Conservation (phyloP, 2,113 vertebrate species). For the Acrocephalus kingi region DNA sequence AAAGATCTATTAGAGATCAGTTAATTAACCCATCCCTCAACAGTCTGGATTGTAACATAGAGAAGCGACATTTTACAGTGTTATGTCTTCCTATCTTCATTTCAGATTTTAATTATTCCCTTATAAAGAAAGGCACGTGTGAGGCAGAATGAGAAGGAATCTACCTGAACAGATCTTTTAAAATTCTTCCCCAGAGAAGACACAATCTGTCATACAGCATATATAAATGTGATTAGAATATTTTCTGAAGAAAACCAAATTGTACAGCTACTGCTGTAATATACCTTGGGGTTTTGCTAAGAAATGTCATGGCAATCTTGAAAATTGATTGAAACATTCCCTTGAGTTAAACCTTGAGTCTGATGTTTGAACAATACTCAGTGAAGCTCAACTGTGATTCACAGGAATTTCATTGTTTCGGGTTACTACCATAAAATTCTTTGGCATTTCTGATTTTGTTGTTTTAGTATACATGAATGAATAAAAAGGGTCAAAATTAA, state of each 20-base stretch:
- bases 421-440: background rate
- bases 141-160: background rate
- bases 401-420: background rate
- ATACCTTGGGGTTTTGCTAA: conserved; percentile 6
- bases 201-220: background rate
- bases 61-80: background rate
- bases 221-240: conserved; percentile 19
- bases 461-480: background rate
- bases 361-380: background rate
- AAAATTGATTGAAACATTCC: conserved; percentile 15
- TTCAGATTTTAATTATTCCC: background rate
- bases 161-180: background rate
- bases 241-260: conserved; percentile 30
- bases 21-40: background rate
- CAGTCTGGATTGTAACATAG: background rate
- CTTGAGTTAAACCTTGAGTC: background rate
- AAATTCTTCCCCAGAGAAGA: background rate
- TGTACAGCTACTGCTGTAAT: background rate
- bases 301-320: conserved; percentile 10
- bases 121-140: background rate
- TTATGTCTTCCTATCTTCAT: background rate
- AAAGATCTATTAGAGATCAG: background rate
- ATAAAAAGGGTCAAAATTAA: background rate
- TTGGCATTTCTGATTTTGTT: background rate
- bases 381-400: background rate